Percentiles rank a stretch among this genome's conserved stretches.
Conservation (phyloP, 2,797 vertebrate species). For the Poecilia wingei region DNA sequence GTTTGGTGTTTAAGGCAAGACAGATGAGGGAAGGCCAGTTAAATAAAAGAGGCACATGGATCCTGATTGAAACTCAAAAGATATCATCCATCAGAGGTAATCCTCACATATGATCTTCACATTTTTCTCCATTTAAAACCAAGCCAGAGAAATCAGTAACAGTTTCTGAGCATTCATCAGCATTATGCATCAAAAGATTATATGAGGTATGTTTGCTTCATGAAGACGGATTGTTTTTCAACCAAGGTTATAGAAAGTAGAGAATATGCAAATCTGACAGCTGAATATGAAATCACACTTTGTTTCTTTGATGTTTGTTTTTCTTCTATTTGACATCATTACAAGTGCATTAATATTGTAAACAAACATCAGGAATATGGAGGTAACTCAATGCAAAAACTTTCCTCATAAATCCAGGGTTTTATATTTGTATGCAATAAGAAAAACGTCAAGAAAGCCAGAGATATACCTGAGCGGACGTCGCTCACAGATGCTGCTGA, state of each 20-base stretch:
- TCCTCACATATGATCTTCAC: slow-evolving; percentile 36
- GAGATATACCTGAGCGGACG: slow-evolving; percentile 15
- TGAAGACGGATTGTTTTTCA: slow-evolving; percentile 45
- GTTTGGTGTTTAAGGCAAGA: slow-evolving; percentile 26
- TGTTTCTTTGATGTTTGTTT: slow-evolving; percentile 17
- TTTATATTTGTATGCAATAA: slow-evolving; percentile 15
- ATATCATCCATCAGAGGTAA: slow-evolving; percentile 54
- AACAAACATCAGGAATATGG: slow-evolving; percentile 2
- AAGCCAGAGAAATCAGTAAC: slow-evolving; percentile 35
- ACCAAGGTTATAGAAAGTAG: slow-evolving; percentile 9
- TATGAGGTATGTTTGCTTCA: slow-evolving; percentile 51
- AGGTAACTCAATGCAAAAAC: neutral
- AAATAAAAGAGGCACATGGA: slow-evolving; percentile 34
- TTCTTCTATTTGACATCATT: slow-evolving; percentile 14
- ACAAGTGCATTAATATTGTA: slow-evolving; percentile 15
- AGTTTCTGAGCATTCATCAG: slow-evolving; percentile 53
- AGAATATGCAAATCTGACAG: slow-evolving; percentile 23
- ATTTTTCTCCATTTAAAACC: slow-evolving; percentile 42
- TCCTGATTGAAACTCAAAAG: slow-evolving; percentile 44
- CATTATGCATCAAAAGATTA: slow-evolving; percentile 30
- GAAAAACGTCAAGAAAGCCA: slow-evolving; percentile 6
- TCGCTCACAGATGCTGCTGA: slow-evolving; percentile 34
- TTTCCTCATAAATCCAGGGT: slow-evolving; percentile 1
- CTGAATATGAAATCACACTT: slow-evolving; percentile 11
- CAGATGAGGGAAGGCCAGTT: slow-evolving; percentile 26